Evolutionary conservation across 2,797 vertebrate genomes (phyloP).

Genomic region (Myiothlypis chrysogaster): DNA sequence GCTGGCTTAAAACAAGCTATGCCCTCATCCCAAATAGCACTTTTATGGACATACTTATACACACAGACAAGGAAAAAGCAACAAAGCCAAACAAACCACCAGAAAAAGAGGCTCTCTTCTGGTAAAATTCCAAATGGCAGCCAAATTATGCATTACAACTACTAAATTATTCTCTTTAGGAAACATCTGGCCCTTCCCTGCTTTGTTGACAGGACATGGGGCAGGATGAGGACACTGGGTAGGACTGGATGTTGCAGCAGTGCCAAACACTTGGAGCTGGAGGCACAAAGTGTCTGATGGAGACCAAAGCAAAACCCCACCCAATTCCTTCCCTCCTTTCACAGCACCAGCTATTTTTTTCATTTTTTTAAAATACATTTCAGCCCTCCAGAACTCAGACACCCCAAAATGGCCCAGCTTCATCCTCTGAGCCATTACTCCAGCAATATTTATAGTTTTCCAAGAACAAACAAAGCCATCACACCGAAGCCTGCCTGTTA

Average conservation of each 20-base stretch:
- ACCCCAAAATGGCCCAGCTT: not conserved
- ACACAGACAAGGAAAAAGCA: not conserved
- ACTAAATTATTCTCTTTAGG: not conserved
- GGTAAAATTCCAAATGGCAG: not conserved
- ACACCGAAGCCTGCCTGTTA: not conserved
- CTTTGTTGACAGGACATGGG: not conserved
- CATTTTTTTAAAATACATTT: not conserved
- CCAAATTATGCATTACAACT: not conserved
- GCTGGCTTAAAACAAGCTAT: not conserved
- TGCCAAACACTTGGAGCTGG: not conserved
- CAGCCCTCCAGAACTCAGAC: not conserved
- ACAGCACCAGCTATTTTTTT: not conserved
- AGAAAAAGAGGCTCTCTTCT: not conserved
- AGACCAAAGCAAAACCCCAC: not conserved
- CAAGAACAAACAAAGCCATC: slow-evolving; percentile 54
- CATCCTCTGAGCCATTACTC: slow-evolving; percentile 17
- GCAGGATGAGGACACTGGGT: not conserved
- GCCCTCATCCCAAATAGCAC: not conserved
- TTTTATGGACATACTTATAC: not conserved
- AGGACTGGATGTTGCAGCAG: not conserved
- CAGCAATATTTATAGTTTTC: slow-evolving; percentile 48
- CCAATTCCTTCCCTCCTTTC: not conserved
- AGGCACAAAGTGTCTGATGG: not conserved
- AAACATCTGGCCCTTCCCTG: not conserved
- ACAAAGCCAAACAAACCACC: not conserved